Conservation (phyloP, 2,888 invertebrate species). For the Ariolimax columbianus region DNA sequence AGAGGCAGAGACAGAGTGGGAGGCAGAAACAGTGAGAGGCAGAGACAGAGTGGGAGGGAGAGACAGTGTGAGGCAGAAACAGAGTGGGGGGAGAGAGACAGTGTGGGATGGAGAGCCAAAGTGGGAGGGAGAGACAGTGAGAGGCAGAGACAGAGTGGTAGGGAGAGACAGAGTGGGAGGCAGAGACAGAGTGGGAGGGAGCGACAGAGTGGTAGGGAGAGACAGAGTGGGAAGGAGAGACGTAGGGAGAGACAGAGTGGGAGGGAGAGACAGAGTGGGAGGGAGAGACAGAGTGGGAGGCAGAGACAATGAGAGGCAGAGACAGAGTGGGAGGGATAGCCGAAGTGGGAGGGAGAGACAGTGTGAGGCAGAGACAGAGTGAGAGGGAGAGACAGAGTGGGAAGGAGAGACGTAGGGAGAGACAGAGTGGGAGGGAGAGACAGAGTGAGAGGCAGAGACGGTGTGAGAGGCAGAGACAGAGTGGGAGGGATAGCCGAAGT, state of each 20-base stretch:
- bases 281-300: background rate
- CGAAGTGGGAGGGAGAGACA: background rate
- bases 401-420: background rate
- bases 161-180: background rate
- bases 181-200: slow-evolving; percentile 4
- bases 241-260: background rate
- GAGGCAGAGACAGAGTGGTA: background rate
- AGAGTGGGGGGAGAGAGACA: background rate
- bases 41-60: background rate
- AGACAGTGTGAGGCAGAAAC: background rate
- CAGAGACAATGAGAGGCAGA: background rate
- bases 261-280: background rate
- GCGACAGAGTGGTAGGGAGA: slow-evolving; percentile 34
- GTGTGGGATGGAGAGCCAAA: too few species aligned
- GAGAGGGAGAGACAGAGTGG: background rate
- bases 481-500: too few species aligned
- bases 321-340: background rate
- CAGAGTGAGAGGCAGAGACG: too few species aligned
- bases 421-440: too few species aligned
- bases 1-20: background rate
- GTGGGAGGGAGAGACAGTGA: too few species aligned
- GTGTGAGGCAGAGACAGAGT: background rate
- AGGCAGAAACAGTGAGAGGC: background rate
- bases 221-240: slow-evolving; percentile 19
- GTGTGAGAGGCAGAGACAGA: background rate